Conservation (phyloP, 2,113 vertebrate species). For the Oreochromis tanganicae region DNA sequence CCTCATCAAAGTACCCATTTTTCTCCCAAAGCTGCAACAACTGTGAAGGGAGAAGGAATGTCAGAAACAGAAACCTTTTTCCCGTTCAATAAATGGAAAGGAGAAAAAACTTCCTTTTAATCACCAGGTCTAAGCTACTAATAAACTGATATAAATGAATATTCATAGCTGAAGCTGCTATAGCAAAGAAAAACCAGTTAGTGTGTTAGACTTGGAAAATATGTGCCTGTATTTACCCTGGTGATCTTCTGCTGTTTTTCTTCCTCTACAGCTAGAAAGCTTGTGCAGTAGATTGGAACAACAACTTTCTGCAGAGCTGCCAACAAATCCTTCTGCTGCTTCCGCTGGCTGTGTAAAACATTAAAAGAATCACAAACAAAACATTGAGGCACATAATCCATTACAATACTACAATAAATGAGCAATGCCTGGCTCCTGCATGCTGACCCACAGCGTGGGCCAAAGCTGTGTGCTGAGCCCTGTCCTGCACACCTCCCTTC, state of each 20-base stretch:
- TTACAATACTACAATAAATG: neutral
- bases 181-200: neutral
- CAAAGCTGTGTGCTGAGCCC: neutral
- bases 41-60: constrained; percentile 48
- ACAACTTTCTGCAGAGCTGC: constrained; percentile 97
- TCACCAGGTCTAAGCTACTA: neutral
- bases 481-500: neutral
- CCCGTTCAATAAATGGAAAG: neutral
- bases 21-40: constrained; percentile 97
- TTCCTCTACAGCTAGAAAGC: constrained; percentile 94
- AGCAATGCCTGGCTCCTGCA: neutral
- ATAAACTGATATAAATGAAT: neutral
- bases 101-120: neutral
- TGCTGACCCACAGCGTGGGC: neutral
- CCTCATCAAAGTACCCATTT: constrained; percentile 94
- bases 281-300: constrained; percentile 97
- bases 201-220: neutral
- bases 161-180: neutral
- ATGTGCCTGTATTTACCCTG: constrained; percentile 67
- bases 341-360: constrained; percentile 81
- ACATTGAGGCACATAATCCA: neutral
- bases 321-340: constrained; percentile 92
- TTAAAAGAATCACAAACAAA: neutral
- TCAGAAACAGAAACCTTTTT: neutral
- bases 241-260: constrained; percentile 99